phyloP scores from a whole-genome alignment of 1,140 invertebrate genomes.

The Propsilocerus akamusi region DNA sequence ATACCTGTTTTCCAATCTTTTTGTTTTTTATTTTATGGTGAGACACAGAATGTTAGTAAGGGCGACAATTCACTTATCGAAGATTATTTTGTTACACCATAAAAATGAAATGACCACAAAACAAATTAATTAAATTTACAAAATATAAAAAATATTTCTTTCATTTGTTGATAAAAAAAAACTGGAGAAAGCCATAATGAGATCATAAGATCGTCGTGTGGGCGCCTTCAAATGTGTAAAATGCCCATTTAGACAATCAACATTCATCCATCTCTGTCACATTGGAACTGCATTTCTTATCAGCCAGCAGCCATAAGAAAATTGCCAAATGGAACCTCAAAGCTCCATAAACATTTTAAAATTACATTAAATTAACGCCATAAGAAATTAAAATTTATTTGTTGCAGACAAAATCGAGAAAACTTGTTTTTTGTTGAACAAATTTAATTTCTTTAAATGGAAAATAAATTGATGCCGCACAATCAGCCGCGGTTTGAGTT shows the following conservation, averaged over 20 bases:
- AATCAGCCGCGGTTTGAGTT: too few species aligned
- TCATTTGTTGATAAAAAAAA: background rate
- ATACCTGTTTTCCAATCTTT: too few species aligned
- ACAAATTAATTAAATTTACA: conserved; percentile 1
- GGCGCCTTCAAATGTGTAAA: background rate
- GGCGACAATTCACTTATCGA: background rate
- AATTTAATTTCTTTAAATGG: too few species aligned
- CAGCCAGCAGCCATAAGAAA: background rate
- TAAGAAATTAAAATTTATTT: conserved; percentile 3
- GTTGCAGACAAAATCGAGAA: background rate
- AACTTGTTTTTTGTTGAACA: background rate
- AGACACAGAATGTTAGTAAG: too few species aligned
- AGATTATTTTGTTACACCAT: background rate
- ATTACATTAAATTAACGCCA: conserved; percentile 1
- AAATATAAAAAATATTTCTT: background rate
- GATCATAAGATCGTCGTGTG: background rate
- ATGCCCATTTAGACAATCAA: background rate
- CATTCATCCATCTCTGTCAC: conserved; percentile 1
- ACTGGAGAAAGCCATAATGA: background rate
- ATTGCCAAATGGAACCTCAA: background rate
- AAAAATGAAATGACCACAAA: conserved; percentile 3
- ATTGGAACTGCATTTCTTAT: conserved; percentile 1
- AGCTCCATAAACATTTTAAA: conserved; percentile 4
- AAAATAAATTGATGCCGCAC: too few species aligned
- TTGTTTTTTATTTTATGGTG: too few species aligned